These are phyloP conservation scores for Prionailurus bengalensis DNA, from an alignment of 2,113 vertebrate species.

Conservation along the genomic window DNA sequence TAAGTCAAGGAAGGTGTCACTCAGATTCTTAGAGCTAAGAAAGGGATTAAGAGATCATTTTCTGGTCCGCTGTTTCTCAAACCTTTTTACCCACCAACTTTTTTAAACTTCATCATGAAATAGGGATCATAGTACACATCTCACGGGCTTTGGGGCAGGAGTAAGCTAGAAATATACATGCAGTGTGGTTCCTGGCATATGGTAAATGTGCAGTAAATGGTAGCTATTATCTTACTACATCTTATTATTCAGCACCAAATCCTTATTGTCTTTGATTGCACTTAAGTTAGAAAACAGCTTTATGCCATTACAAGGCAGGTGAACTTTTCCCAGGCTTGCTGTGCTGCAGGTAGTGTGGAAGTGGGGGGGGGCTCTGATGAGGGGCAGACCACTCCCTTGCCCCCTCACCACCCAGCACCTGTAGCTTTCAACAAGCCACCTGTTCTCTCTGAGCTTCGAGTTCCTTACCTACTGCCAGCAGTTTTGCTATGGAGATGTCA, in stretches of 20 bases:
- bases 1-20: neutral
- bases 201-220: neutral
- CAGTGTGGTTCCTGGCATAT: neutral
- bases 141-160: neutral
- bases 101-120: neutral
- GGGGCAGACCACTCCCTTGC: neutral
- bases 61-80: neutral
- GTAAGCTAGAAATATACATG: neutral
- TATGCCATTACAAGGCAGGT: neutral
- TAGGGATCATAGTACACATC: neutral
- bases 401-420: too few species aligned
- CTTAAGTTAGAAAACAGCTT: neutral
- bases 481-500: neutral
- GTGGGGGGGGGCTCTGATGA: neutral
- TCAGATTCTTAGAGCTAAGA: slow-evolving; percentile 21
- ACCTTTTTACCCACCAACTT: neutral
- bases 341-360: neutral
- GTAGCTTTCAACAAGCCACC: neutral
- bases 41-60: neutral
- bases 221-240: neutral
- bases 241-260: neutral
- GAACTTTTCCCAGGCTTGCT: too few species aligned
- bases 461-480: neutral
- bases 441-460: neutral
- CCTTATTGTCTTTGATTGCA: neutral